A percentile compares a stretch with the other conserved stretches of the same genome.
Conservation (phyloP, 2,113 vertebrate species). For the Xyrauchen texanus region DNA sequence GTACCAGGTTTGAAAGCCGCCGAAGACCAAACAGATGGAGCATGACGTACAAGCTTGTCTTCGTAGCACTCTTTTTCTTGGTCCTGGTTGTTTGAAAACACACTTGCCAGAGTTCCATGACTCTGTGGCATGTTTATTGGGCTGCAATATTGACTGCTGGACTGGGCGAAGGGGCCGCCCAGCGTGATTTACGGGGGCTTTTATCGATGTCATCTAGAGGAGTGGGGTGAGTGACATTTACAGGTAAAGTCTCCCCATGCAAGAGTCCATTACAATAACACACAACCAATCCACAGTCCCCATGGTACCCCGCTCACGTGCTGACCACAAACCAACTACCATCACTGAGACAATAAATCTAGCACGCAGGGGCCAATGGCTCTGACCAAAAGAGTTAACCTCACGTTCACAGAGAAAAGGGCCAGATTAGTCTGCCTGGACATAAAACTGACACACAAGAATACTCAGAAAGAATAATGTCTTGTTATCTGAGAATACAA, state of each 20-base stretch:
- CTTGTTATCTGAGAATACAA: slow-evolving; percentile 48
- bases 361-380: slow-evolving; percentile 73
- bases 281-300: slow-evolving; percentile 23
- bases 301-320: slow-evolving; percentile 55
- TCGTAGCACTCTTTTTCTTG: neutral
- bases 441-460: slow-evolving; percentile 25
- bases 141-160: slow-evolving; percentile 50
- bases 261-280: slow-evolving; percentile 56
- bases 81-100: slow-evolving; percentile 6
- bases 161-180: slow-evolving; percentile 23
- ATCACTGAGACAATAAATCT: slow-evolving; percentile 46
- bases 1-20: too few relatives aligned
- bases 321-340: slow-evolving; percentile 26
- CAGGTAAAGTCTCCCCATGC: slow-evolving; percentile 56
- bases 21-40: too few relatives aligned
- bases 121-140: slow-evolving; percentile 56
- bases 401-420: slow-evolving; percentile 79
- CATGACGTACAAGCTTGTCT: neutral
- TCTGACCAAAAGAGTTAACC: slow-evolving; percentile 69
- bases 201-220: slow-evolving; percentile 59
- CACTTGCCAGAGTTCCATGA: neutral
- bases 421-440: slow-evolving; percentile 79
- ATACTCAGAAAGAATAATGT: neutral
- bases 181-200: slow-evolving; percentile 57
- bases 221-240: slow-evolving; percentile 64